phyloP scores from a whole-genome alignment of 2,113 vertebrate species.

The Dendrocopos noguchii region DNA sequence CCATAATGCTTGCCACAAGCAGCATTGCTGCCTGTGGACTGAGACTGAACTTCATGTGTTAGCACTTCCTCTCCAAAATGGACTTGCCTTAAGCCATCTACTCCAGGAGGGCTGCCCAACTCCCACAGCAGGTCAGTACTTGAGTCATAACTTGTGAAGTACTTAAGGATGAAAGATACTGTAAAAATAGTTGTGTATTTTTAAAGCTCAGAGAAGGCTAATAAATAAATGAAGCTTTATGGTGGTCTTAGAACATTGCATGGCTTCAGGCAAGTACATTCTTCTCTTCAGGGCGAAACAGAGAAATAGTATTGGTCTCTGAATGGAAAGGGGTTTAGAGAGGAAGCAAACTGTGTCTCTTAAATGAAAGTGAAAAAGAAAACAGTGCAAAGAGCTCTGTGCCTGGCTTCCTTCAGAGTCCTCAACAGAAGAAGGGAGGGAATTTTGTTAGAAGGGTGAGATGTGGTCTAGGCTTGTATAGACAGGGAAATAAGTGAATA shows the following conservation, averaged over 20 bases:
- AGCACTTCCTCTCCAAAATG: neutral
- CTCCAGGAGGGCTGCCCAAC: neutral
- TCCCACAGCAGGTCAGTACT: neutral
- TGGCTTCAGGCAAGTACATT: neutral
- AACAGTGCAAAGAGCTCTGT: neutral
- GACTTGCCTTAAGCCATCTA: neutral
- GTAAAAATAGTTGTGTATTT: neutral
- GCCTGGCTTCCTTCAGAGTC: slow-evolving; percentile 37
- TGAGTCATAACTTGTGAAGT: neutral
- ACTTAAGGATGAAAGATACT: neutral
- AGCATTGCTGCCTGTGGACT: accelerated
- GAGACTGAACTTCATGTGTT: neutral
- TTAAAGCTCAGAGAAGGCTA: neutral
- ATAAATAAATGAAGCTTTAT: neutral
- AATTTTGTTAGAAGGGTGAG: neutral
- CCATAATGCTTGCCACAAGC: neutral
- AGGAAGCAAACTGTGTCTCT: neutral
- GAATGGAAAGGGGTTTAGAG: neutral
- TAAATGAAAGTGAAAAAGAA: slow-evolving; percentile 50
- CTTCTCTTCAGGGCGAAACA: slow-evolving; percentile 13
- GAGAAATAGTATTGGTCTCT: slow-evolving; percentile 1
- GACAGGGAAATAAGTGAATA: slow-evolving; percentile 38
- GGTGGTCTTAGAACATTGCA: neutral
- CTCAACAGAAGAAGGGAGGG: neutral
- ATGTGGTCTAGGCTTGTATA: neutral